These are phyloP conservation scores for Apis mellifera DNA, from an alignment of 1,140 invertebrate genomes.

Conservation along the genomic window DNA sequence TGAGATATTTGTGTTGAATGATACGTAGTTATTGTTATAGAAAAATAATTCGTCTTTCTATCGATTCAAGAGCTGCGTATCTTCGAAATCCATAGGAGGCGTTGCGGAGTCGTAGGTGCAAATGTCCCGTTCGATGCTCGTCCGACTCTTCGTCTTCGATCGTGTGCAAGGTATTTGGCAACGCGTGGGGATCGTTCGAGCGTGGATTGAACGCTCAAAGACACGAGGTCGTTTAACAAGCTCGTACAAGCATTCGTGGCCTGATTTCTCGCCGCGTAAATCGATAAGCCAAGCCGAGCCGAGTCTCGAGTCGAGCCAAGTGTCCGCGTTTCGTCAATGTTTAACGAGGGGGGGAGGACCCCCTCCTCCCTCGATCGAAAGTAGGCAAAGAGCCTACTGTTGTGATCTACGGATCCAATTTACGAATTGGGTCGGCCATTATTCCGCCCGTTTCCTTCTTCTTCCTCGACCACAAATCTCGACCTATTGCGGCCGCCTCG, in stretches of 20 bases:
- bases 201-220: not conserved
- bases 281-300: not conserved
- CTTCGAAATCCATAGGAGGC: too few species aligned
- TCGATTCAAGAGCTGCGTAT: too few species aligned
- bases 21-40: too few species aligned
- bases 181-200: not conserved
- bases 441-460: slow-evolving; percentile 4
- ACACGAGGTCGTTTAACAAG: not conserved
- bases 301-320: too few species aligned
- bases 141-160: not conserved
- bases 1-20: too few species aligned
- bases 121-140: not conserved
- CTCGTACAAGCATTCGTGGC: not conserved
- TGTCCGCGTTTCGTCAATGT: not conserved
- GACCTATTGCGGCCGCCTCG: not conserved
- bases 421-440: slow-evolving; percentile 32
- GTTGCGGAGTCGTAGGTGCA: too few species aligned
- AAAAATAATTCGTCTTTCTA: too few species aligned
- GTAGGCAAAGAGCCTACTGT: not conserved
- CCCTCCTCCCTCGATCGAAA: not conserved
- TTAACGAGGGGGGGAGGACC: not conserved
- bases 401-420: slow-evolving; percentile 17
- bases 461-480: not conserved
- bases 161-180: not conserved
- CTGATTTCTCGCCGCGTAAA: not conserved